These are phyloP conservation scores for Agrochola circellaris DNA, from an alignment of 2,888 invertebrate genomes.

Conservation along the genomic window DNA sequence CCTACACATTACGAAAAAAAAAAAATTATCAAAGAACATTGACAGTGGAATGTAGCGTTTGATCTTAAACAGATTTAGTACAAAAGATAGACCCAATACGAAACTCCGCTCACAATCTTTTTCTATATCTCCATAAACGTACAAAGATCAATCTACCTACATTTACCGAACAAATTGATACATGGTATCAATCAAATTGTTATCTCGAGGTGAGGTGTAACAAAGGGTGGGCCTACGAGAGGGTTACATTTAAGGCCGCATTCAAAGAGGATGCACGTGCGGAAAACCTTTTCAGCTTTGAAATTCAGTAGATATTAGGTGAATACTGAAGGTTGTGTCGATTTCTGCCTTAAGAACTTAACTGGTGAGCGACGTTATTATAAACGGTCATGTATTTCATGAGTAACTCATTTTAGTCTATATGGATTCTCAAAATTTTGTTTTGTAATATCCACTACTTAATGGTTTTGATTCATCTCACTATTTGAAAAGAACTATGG, in stretches of 20 bases:
- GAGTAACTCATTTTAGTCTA: background rate
- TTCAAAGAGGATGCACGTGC: conserved; percentile 37
- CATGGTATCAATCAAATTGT: conserved; percentile 12
- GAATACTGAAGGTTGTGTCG: background rate
- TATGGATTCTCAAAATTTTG: background rate
- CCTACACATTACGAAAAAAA: too few relatives aligned
- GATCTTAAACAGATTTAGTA: background rate
- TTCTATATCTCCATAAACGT: background rate
- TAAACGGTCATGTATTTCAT: background rate
- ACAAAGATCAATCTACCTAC: background rate
- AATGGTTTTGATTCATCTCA: background rate
- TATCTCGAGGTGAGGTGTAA: conserved; percentile 4
- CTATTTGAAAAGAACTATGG: background rate
- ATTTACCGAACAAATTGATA: conserved; percentile 22
- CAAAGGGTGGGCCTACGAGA: conserved; percentile 13
- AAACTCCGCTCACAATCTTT: conserved; percentile 1
- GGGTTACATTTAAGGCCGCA: background rate
- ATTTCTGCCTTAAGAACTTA: background rate
- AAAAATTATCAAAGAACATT: background rate
- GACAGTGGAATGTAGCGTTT: background rate
- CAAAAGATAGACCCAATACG: background rate
- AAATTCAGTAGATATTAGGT: background rate
- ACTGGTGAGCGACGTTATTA: background rate
- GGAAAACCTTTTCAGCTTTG: conserved; percentile 11
- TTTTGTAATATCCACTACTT: background rate